Conservation (phyloP, 1,140 invertebrate species). For the Drosophila malerkotliana region DNA sequence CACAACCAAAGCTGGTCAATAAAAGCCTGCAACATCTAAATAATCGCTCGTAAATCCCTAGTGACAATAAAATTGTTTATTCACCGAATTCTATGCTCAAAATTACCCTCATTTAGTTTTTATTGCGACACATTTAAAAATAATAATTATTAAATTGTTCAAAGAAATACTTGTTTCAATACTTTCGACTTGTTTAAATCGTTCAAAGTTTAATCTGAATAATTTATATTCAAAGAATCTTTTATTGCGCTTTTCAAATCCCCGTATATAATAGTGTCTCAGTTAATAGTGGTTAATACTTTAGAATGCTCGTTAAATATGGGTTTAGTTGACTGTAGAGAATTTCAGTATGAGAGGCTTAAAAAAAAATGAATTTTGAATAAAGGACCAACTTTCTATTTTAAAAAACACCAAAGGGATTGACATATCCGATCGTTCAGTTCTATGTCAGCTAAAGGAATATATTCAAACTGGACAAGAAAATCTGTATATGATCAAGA, state of each 20-base stretch:
- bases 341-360: no score
- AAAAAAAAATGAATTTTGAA: no score
- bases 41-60: slow-evolving; percentile 78
- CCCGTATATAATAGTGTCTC: no score
- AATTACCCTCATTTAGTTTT: slow-evolving; percentile 34
- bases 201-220: neutral
- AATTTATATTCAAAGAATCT: neutral
- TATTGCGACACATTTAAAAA: neutral
- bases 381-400: no score
- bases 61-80: slow-evolving; percentile 82
- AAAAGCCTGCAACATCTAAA: slow-evolving; percentile 62
- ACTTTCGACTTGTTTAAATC: neutral
- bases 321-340: no score
- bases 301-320: no score
- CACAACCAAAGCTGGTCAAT: slow-evolving; percentile 27
- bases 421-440: no score
- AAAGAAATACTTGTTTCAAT: neutral
- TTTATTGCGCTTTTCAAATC: neutral
- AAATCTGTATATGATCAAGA: no score
- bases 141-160: neutral
- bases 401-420: no score
- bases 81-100: slow-evolving; percentile 59
- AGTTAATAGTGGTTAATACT: no score
- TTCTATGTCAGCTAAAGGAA: no score
- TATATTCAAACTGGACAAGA: no score